Base-by-base conservation (phyloP, 1,140 invertebrate genomes). In the Stegodyphus mimosarum region DNA sequence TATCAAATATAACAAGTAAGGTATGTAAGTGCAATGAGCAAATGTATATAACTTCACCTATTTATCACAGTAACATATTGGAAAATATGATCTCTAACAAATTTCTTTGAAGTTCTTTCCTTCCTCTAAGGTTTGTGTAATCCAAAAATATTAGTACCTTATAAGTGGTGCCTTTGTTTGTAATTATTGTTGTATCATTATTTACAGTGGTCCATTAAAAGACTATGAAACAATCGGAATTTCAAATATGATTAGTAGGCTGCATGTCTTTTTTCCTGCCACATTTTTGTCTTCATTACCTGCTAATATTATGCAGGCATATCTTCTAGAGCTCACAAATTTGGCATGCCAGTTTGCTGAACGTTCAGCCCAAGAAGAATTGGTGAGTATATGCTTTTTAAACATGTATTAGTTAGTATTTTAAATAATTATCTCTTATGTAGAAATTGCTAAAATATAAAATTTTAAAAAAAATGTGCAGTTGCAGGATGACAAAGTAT, bases 341-440 rank as follows among this genome's bases (percentile, higher is more conserved):
- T 90, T 96, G 15, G 96, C 95, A 7, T 95, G 95, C 88, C 90
- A 92, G 86, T 95, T 96, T 90, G 93, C 94, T 71, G 93, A 94
- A 90, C 93, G 92, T 77, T 93, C 95, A 55, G 92, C 94, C 71
- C 91, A 93, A 87, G 95, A 96, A 91, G 95, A 96, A 91, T 91
- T 91, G 78, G 95, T 96, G 92, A 74, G 72, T 7, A 52, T 50
- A 13, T 50, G 6, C 13, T 50, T 72, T 50, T 6, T 18, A 33
- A 50, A 50, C 50, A 49, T 72, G 15, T 33, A 50, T 72, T 50
- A 50, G 0, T 15, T 10, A 11, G 9, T 72, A 51, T n/a, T n/a
- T n/a, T 51, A 52, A 18, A 1, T 50, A 15, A 11, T 50, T n/a
- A 15, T 10, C 15, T 33, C 33, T 33, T 33, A 3, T 33, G 33